These are phyloP conservation scores for Lordiphosa clarofinis DNA, from an alignment of 1,140 invertebrate genomes.

Conservation along the genomic window DNA sequence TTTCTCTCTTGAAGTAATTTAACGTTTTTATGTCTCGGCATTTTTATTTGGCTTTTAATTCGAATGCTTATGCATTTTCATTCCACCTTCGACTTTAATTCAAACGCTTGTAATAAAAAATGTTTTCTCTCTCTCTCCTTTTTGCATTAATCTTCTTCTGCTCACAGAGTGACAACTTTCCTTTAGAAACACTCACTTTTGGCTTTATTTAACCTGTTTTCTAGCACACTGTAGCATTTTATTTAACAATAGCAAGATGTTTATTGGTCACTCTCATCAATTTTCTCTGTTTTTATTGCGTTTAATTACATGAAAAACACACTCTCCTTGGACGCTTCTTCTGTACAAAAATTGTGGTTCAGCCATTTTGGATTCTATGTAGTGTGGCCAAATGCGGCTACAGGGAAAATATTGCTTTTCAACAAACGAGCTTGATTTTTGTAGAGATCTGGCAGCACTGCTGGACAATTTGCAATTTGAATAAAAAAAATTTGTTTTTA, in stretches of 20 bases:
- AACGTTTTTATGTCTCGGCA: constrained; percentile 15
- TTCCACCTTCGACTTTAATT: constrained; percentile 49
- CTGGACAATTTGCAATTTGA: not conserved
- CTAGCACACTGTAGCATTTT: constrained; percentile 12
- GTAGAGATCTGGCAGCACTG: not conserved
- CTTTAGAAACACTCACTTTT: constrained; percentile 42
- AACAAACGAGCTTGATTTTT: not conserved
- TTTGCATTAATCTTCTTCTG: constrained; percentile 47
- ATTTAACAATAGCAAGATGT: constrained; percentile 24
- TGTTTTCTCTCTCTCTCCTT: constrained; percentile 42
- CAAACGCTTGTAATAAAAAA: constrained; percentile 44
- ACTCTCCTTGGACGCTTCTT: constrained; percentile 68
- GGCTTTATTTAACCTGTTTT: constrained; percentile 18
- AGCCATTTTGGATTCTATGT: constrained; percentile 61
- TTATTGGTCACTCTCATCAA: constrained; percentile 40
- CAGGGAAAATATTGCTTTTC: no score
- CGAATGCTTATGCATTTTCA: constrained; percentile 36
- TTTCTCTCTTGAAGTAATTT: constrained; percentile 39
- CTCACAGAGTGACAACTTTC: constrained; percentile 56
- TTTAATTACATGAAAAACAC: constrained; percentile 53
- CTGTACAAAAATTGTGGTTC: constrained; percentile 60
- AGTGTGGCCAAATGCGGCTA: not conserved
- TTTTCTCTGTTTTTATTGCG: constrained; percentile 43
- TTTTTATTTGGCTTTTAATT: constrained; percentile 22
- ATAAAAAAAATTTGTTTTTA: no score